Percentiles rank a stretch among this genome's conserved stretches.
Conservation (phyloP, 2,888 invertebrate genomes). For the Dynastes hyllus region DNA sequence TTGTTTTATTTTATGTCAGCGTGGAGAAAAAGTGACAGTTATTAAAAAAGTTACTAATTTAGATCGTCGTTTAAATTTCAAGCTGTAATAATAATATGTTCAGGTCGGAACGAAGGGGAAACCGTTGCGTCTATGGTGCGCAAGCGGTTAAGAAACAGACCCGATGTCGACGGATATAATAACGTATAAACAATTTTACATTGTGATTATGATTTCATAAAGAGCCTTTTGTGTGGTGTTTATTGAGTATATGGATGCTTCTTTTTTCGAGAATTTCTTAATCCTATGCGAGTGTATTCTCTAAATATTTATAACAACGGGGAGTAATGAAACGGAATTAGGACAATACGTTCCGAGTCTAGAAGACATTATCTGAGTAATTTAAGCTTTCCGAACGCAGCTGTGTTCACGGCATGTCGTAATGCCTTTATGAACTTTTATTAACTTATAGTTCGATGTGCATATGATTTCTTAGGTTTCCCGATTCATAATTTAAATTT, state of each 20-base stretch:
- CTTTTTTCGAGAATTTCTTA: constrained; percentile 31
- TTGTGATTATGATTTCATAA: constrained; percentile 46
- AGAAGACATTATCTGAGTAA: neutral
- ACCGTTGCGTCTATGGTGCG: constrained; percentile 15
- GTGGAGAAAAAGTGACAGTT: constrained; percentile 48
- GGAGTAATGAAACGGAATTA: neutral
- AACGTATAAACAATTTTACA: constrained; percentile 42
- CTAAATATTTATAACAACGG: constrained; percentile 39
- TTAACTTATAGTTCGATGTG: neutral
- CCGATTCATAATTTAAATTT: constrained; percentile 1
- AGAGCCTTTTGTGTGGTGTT: constrained; percentile 42
- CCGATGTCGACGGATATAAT: constrained; percentile 39
- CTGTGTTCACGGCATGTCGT: neutral
- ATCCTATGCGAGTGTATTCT: constrained; percentile 21
- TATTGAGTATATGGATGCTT: constrained; percentile 30
- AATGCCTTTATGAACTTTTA: neutral
- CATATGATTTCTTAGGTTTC: no score
- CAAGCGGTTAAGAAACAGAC: constrained; percentile 33
- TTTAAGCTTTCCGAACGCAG: neutral
- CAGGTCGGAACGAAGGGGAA: constrained; percentile 17
- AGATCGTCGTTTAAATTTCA: constrained; percentile 45
- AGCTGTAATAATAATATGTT: constrained; percentile 47
- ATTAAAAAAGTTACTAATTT: constrained; percentile 49
- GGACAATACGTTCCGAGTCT: constrained; percentile 17
- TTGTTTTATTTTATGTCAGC: constrained; percentile 52